These are phyloP conservation scores for Oxyruncus cristatus DNA, from an alignment of 2,113 vertebrate species.

Conservation along the genomic window DNA sequence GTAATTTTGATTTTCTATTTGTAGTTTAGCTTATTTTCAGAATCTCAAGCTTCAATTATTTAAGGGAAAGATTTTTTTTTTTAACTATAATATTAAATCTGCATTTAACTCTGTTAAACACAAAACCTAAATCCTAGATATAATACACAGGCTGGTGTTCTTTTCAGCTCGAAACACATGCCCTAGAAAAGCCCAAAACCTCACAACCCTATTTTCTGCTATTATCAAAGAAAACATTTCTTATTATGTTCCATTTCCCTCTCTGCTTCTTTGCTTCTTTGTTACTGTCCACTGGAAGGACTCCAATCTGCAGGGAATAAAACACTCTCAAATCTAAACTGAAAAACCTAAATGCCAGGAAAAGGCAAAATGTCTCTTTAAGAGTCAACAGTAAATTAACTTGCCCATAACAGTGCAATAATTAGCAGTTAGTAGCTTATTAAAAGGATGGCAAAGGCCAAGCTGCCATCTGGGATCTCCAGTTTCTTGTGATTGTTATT, in stretches of 20 bases:
- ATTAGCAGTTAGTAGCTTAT: slow-evolving; percentile 87
- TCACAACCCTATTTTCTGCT: background rate
- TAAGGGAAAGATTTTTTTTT: background rate
- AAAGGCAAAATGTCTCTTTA: slow-evolving; percentile 77
- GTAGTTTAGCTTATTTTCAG: background rate
- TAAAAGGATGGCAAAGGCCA: slow-evolving; percentile 86
- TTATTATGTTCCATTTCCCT: slow-evolving; percentile 26
- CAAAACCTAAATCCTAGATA: background rate
- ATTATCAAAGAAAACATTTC: background rate
- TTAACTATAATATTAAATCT: background rate
- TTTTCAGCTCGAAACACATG: background rate
- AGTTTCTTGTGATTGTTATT: slow-evolving; percentile 80
- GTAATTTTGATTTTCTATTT: background rate
- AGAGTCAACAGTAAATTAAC: slow-evolving; percentile 86
- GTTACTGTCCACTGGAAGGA: slow-evolving; percentile 30
- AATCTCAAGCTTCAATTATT: background rate
- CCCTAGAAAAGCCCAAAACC: background rate
- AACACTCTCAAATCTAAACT: slow-evolving; percentile 22
- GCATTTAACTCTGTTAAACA: background rate
- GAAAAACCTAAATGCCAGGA: slow-evolving; percentile 35
- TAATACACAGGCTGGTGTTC: background rate
- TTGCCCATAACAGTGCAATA: slow-evolving; percentile 83
- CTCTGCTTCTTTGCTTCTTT: slow-evolving; percentile 29
- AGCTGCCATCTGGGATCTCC: slow-evolving; percentile 85
- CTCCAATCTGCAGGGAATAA: slow-evolving; percentile 24